Conservation (phyloP, 2,797 vertebrate species). For the Champsocephalus gunnari region DNA sequence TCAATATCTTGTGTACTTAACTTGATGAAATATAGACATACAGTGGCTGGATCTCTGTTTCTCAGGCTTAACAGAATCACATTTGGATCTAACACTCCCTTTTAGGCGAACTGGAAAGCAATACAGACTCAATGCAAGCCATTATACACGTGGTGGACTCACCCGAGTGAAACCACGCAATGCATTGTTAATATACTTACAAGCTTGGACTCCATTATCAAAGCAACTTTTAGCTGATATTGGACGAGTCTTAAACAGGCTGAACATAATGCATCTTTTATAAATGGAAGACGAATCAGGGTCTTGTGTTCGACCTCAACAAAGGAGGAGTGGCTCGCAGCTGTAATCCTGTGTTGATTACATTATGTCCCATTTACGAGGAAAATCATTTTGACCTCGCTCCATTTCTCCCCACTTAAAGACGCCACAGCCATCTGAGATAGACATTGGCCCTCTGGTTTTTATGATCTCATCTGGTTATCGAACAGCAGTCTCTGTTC, state of each 20-base stretch:
- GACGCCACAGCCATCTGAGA: constrained; percentile 29
- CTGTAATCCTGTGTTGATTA: constrained; percentile 37
- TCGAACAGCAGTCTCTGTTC: constrained; percentile 46
- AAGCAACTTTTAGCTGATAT: constrained; percentile 50
- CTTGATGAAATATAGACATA: constrained; percentile 51
- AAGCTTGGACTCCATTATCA: constrained; percentile 57
- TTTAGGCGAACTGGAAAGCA: constrained; percentile 82
- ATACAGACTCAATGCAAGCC: constrained; percentile 86
- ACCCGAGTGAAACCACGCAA: constrained; percentile 61
- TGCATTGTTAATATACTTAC: constrained; percentile 63
- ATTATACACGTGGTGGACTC: constrained; percentile 71
- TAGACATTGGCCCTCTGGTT: constrained; percentile 11
- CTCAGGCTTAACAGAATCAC: constrained; percentile 81
- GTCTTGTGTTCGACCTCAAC: constrained; percentile 60
- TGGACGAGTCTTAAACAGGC: constrained; percentile 62
- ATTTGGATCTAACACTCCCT: constrained; percentile 67
- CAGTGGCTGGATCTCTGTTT: constrained; percentile 73
- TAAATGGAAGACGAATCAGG: constrained; percentile 70
- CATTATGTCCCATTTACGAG: constrained; percentile 44
- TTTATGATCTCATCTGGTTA: constrained; percentile 42
- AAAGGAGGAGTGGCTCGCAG: constrained; percentile 30
- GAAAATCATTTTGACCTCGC: constrained; percentile 36
- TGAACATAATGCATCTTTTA: constrained; percentile 70
- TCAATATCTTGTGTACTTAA: constrained; percentile 55
- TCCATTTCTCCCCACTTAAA: constrained; percentile 41